Evolutionary conservation across 2,888 invertebrate species (phyloP).

Genomic region (Pseudococcus viburni): DNA sequence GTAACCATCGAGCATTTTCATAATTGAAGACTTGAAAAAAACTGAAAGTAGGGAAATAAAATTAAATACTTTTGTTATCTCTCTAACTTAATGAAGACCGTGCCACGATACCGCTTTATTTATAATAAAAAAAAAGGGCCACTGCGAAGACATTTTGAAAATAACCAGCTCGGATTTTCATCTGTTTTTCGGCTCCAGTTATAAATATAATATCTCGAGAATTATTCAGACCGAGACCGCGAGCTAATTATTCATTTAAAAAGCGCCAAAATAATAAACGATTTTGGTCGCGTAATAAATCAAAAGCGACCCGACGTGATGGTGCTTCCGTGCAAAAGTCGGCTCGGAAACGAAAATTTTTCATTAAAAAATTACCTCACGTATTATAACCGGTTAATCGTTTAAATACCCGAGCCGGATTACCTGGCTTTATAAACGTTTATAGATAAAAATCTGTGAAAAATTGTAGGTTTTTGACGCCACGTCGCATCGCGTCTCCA

Average conservation of each 20-base stretch:
- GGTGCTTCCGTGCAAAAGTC: slow-evolving; percentile 27
- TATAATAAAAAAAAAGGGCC: not conserved
- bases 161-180: not conserved
- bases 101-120: not conserved
- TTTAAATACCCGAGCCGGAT: not conserved
- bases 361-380: slow-evolving; percentile 42
- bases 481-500: not conserved
- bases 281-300: not conserved
- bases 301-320: not conserved
- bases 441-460: slow-evolving; percentile 10
- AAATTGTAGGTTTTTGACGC: slow-evolving; percentile 20
- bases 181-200: not conserved
- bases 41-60: no score
- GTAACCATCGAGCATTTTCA: no score
- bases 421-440: not conserved
- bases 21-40: no score
- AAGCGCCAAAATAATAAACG: slow-evolving; percentile 38
- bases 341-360: not conserved
- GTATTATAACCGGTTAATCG: slow-evolving; percentile 31
- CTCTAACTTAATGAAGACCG: no score
- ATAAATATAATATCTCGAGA: not conserved
- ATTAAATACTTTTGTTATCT: no score
- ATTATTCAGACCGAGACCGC: not conserved
- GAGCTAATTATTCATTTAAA: slow-evolving; percentile 24
- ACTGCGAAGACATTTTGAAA: not conserved